These are phyloP conservation scores for Anolis carolinensis DNA, from an alignment of 2,113 vertebrate genomes.

Conservation along the genomic window DNA sequence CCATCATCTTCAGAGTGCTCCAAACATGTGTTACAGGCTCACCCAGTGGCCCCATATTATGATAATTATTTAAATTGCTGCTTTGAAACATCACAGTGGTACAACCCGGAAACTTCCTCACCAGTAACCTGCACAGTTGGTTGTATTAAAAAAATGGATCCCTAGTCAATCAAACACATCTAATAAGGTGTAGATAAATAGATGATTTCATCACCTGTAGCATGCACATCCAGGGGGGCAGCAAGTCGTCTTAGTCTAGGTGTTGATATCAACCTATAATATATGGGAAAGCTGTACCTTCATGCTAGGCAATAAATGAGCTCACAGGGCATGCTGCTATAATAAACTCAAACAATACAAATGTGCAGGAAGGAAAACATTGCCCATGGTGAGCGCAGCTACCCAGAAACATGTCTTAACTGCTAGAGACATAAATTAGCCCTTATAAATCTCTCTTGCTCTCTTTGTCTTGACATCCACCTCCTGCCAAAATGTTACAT, in stretches of 20 bases:
- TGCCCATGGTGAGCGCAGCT: slow-evolving; percentile 71
- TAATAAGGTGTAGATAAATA: slow-evolving; percentile 84
- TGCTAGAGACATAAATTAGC: slow-evolving; percentile 80
- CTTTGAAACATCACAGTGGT: slow-evolving; percentile 63
- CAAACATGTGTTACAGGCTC: slow-evolving; percentile 76
- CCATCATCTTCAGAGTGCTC: slow-evolving; percentile 58
- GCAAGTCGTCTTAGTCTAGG: slow-evolving; percentile 79
- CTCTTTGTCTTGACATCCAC: slow-evolving; percentile 76
- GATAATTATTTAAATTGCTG: slow-evolving; percentile 79
- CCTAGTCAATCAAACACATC: slow-evolving; percentile 74
- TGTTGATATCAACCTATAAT: slow-evolving; percentile 83
- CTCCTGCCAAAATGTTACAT: slow-evolving; percentile 73
- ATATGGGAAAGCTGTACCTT: slow-evolving; percentile 82
- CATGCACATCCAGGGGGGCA: slow-evolving; percentile 65
- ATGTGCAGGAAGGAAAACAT: slow-evolving; percentile 82
- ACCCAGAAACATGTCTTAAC: slow-evolving; percentile 64
- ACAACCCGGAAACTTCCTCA: slow-evolving; percentile 73
- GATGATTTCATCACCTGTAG: slow-evolving; percentile 85
- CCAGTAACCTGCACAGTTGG: slow-evolving; percentile 64
- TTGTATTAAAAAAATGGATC: slow-evolving; percentile 78
- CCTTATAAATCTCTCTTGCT: slow-evolving; percentile 82
- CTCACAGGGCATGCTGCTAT: slow-evolving; percentile 86
- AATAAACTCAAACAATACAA: slow-evolving; percentile 87
- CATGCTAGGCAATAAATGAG: slow-evolving; percentile 85
- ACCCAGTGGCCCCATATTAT: slow-evolving; percentile 63